Base-by-base conservation (phyloP, 2,113 vertebrate species). In the Ceuthmochares aereus region DNA sequence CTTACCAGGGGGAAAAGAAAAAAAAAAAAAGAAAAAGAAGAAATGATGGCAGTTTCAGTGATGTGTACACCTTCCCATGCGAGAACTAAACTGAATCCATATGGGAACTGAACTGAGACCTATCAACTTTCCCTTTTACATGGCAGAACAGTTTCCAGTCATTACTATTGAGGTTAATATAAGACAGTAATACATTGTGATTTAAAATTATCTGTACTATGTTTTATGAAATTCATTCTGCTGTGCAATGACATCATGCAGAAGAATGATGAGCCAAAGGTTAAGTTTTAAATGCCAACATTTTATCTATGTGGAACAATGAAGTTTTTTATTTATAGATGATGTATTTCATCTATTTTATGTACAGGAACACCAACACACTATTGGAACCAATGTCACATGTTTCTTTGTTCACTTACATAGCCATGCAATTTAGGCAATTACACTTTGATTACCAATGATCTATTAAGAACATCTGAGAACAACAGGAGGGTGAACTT, bases 31-130 rank as follows among this genome's bases (percentile, higher is more conserved):
- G 11, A 26, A 52, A 52, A 54, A 55, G 21, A 58, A 62, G 58
- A 84, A 86, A 62, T 47, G 9, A 86, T 25, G 30, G 42, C 59
- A 42, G 19, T 67, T 91, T 82, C 70, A 90, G 59, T 0, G 0
- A 59, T 42, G 32, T 42, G 37, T 27, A 68, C 80, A 94, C 72
- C 80, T 93, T 85, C 68, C 49, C 76, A 76, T n/a, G 14, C 21
- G 36, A 95, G 81, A 82, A 64, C 60, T 67, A 94, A 92, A 92
- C 59, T 18, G 42, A 81, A 74, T 78, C 94, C 87, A 70, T 75
- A 68, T 51, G 72, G 37, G 59, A 85, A 49, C 43, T 49, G 63
- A 85, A 77, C 76, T n/a, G 54, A 85, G 23, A 89, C 40, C 54
- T 76, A 85, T 42, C 84, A 69, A 49, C 64, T 88, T 88, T 63